A percentile compares a stretch with the other conserved stretches of the same genome.
These are phyloP conservation scores for Megalopta genalis DNA, from an alignment of 1,140 invertebrate species.

Conservation along the genomic window DNA sequence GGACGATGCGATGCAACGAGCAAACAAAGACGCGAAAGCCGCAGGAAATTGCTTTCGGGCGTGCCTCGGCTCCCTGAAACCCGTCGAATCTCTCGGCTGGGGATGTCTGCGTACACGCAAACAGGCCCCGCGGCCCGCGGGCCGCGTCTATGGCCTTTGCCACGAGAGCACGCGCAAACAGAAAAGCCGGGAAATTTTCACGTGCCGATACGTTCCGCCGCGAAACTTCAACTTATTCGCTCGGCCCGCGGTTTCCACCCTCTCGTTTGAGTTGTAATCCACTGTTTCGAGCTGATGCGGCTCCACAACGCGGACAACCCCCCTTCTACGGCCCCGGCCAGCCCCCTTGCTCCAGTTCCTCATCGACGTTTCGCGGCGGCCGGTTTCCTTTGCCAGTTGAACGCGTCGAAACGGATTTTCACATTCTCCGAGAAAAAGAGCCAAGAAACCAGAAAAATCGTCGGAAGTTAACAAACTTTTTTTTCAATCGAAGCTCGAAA, in stretches of 20 bases:
- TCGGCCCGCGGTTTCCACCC: not conserved
- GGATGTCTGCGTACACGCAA: constrained; percentile 2
- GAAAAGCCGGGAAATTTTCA: constrained; percentile 12
- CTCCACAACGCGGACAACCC: too few species aligned
- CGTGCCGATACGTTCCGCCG: not conserved
- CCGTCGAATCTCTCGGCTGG: constrained; percentile 1
- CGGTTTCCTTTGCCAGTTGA: too few species aligned
- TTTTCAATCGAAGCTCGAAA: too few species aligned
- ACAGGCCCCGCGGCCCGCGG: not conserved
- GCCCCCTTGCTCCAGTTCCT: too few species aligned
- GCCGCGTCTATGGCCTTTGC: too few species aligned
- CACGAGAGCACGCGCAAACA: constrained; percentile 26
- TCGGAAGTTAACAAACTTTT: too few species aligned
- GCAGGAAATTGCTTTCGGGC: constrained; percentile 43
- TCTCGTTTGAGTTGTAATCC: constrained; percentile 5
- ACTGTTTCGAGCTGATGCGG: not conserved
- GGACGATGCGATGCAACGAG: constrained; percentile 24
- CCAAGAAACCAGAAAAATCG: too few species aligned
- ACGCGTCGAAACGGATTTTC: too few species aligned
- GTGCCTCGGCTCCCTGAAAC: constrained; percentile 18
- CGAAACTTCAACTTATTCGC: constrained; percentile 19
- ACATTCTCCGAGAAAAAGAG: too few species aligned
- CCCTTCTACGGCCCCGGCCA: too few species aligned
- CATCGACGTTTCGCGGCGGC: too few species aligned
- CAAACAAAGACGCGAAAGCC: constrained; percentile 37